These are phyloP conservation scores for Eospalax fontanierii DNA, from an alignment of 2,797 vertebrate species.

Conservation along the genomic window DNA sequence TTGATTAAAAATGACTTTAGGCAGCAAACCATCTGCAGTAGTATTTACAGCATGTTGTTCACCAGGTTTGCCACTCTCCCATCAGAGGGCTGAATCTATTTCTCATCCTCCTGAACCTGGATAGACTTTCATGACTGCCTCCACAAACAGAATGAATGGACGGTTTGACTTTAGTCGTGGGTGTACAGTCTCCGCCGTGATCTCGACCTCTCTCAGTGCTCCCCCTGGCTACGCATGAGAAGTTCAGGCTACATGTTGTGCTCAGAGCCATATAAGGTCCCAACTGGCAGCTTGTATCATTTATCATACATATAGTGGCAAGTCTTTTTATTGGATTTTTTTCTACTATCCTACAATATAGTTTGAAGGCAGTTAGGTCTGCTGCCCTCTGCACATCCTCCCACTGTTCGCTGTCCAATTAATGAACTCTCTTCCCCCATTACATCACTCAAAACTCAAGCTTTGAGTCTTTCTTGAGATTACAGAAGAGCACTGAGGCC, in stretches of 20 bases:
- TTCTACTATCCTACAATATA: no score
- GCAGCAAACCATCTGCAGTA: neutral
- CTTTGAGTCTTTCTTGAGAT: neutral
- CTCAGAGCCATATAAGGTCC: neutral
- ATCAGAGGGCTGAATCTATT: neutral
- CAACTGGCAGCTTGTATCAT: neutral
- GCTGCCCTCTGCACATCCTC: no score
- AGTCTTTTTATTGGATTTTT: no score
- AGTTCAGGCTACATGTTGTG: neutral
- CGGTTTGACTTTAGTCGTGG: neutral
- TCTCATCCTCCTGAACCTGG: neutral
- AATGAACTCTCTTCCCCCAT: no score
- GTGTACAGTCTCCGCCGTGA: neutral
- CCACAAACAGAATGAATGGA: neutral
- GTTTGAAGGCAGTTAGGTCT: no score
- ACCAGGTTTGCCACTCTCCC: neutral
- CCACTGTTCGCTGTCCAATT: no score
- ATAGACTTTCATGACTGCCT: neutral
- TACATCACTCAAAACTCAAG: neutral
- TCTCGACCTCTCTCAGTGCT: neutral
- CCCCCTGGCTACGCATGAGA: neutral
- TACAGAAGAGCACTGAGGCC: neutral
- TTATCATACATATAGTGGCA: neutral
- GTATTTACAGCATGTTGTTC: neutral
- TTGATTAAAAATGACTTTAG: slow-evolving; percentile 41